These are phyloP conservation scores for Homarus americanus DNA, from an alignment of 1,140 invertebrate species.

Conservation along the genomic window DNA sequence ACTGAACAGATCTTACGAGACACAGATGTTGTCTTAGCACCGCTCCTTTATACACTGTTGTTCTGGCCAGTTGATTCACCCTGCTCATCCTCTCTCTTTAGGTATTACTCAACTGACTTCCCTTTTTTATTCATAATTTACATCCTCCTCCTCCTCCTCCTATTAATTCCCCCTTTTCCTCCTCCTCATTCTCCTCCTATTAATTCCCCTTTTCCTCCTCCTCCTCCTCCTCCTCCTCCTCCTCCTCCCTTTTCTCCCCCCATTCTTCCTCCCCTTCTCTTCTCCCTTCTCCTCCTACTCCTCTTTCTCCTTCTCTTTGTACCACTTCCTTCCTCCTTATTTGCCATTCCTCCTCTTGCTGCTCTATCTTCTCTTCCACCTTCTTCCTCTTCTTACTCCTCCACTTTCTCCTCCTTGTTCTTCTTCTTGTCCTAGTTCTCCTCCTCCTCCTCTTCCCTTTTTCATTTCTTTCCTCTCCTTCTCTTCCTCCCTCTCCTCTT, in stretches of 20 bases:
- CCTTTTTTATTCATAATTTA: not conserved
- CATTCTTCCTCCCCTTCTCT: not conserved
- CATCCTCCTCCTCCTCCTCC: not conserved
- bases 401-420: not conserved
- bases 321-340: too few species aligned
- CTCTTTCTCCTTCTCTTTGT: slow-evolving; percentile 21
- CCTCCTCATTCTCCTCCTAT: too few species aligned
- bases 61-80: not conserved
- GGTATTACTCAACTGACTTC: not conserved
- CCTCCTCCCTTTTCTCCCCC: not conserved
- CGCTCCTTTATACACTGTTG: too few species aligned
- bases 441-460: not conserved
- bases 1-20: too few species aligned
- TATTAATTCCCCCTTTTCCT: not conserved
- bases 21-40: not conserved
- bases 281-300: slow-evolving; percentile 10
- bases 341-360: not conserved
- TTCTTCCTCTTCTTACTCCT: not conserved
- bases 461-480: not conserved
- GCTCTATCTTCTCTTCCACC: not conserved
- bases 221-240: not conserved
- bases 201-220: not conserved
- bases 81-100: slow-evolving; percentile 9
- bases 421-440: not conserved
- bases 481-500: not conserved